phyloP scores from a whole-genome alignment of 2,797 vertebrate species.

The Chelidonichthys spinosus region DNA sequence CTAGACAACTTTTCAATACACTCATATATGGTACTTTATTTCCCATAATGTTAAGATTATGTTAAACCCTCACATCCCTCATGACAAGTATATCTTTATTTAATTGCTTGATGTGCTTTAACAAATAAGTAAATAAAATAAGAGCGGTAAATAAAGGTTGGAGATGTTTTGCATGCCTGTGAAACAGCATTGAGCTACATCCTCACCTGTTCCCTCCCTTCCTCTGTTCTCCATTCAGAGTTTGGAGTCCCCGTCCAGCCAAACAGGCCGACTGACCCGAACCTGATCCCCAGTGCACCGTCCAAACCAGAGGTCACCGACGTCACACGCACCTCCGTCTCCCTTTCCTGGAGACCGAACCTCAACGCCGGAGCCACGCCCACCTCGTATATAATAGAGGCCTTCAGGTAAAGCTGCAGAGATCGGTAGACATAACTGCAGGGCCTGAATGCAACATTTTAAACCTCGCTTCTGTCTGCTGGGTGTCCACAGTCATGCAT shows the following conservation, averaged over 20 bases:
- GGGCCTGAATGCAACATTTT: conserved; percentile 15
- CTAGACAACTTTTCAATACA: no score
- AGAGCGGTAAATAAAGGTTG: background rate
- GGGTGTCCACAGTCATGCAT: conserved; percentile 88
- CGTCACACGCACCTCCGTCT: conserved; percentile 92
- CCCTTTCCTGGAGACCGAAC: conserved; percentile 95
- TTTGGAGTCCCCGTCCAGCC: conserved; percentile 95
- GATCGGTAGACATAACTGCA: background rate
- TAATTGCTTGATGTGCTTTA: background rate
- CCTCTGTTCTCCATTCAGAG: conserved; percentile 82
- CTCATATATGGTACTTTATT: no score
- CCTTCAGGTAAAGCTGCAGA: conserved; percentile 90
- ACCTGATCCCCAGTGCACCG: conserved; percentile 96
- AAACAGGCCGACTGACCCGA: conserved; percentile 95
- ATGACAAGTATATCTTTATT: background rate
- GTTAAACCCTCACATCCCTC: no score
- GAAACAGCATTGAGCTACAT: conserved; percentile 1
- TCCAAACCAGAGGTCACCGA: conserved; percentile 96
- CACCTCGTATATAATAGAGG: conserved; percentile 97
- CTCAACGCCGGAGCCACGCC: conserved; percentile 96
- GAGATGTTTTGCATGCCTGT: background rate
- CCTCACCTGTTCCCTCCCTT: conserved; percentile 15
- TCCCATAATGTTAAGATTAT: no score
- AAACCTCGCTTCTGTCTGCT: conserved; percentile 15
- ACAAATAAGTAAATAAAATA: background rate